Evolutionary conservation across 2,888 invertebrate genomes (phyloP).

Genomic region (Chaetoderma sp.): DNA sequence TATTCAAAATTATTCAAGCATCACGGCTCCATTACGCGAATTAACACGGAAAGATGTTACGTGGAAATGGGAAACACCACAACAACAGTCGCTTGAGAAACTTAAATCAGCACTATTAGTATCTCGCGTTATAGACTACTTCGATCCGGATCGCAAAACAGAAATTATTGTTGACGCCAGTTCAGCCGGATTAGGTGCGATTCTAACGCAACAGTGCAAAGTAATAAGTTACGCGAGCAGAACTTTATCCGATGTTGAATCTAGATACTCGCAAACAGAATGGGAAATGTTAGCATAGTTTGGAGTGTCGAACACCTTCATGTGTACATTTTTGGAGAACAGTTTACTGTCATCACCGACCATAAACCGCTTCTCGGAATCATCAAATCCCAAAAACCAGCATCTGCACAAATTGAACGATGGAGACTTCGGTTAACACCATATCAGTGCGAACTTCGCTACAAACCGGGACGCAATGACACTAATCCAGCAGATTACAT

Average conservation of each 20-base stretch:
- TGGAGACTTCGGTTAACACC: conserved; percentile 15
- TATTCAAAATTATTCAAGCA: conserved; percentile 32
- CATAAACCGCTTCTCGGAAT: conserved; percentile 53
- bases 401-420: conserved; percentile 29
- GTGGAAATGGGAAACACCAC: conserved; percentile 32
- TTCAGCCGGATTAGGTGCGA: conserved; percentile 42
- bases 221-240: conserved; percentile 42
- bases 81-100: conserved; percentile 32
- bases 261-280: conserved; percentile 47
- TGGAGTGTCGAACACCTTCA: conserved; percentile 51
- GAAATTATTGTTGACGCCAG: conserved; percentile 43
- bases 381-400: conserved; percentile 41
- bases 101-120: conserved; percentile 35
- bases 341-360: conserved; percentile 44
- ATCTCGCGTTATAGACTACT: conserved; percentile 37
- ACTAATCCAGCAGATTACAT: conserved; percentile 27
- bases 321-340: conserved; percentile 45
- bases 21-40: conserved; percentile 37
- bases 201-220: conserved; percentile 37
- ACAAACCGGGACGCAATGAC: conserved; percentile 21
- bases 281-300: conserved; percentile 46
- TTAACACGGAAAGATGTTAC: conserved; percentile 31
- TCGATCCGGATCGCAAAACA: conserved; percentile 33
- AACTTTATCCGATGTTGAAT: conserved; percentile 37
- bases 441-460: conserved; percentile 11